Base-by-base conservation (phyloP, 1,140 invertebrate genomes). In the Spodoptera litura region DNA sequence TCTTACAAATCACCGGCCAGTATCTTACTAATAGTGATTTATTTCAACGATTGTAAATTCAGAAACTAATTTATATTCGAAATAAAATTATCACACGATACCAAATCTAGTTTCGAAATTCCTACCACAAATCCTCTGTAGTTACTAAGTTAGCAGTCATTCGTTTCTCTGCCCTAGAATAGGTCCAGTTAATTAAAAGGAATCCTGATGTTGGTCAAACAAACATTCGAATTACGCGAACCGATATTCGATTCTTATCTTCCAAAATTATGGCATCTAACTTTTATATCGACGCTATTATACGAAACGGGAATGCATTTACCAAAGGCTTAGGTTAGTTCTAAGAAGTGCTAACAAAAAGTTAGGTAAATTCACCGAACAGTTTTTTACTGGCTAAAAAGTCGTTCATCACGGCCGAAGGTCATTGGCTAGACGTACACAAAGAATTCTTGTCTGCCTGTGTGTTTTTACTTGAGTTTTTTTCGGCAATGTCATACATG, bases 301-400 rank as follows among this genome's bases (percentile, higher is more conserved):
- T 91, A 85, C 88, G 68, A 81, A 82, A 66, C 62, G 77, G 88
- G 92, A 92, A 93, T 93, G 91, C 88, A 91, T 87, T 77, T 94
- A 92, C 90, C 90, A 90, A 92, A 92, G 87, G 86, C 84, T 89
- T 89, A 91, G 86, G 84, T 87, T 78, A 73, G 59, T 94, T 94
- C 92, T 88, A 71, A 90, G 92, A 94, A 93, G 78, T 78, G 82
- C 81, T 82, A 78, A 82, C 91, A 93, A 93, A 92, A 93, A 93
- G 86, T 91, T 90, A 92, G 91, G 87, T 89, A 94, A 94, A 92
- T 89, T 94, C 91, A 94, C 91, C 87, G 89, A 90, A 91, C 90
- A 87, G 86, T 91, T 93, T 93, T 93, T 90, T 87, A 84, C 77
- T 62, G 73, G 75, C 84, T 85, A 91, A 92, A 90, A 89, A 91